phyloP scores from a whole-genome alignment of 2,113 vertebrate genomes.

The Crypturellus undulatus region DNA sequence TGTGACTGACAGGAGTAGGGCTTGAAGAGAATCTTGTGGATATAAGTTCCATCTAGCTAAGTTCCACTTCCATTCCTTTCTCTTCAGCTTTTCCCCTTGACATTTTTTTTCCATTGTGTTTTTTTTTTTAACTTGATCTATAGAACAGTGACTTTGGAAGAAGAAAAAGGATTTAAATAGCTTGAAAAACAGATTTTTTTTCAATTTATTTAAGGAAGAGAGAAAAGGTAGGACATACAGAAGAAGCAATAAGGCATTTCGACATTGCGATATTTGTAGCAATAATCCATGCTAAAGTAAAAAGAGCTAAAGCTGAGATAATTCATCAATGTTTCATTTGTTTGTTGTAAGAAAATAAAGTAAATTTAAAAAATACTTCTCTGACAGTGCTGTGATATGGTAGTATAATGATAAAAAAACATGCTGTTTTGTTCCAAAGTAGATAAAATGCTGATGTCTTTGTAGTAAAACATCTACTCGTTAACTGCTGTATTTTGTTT shows the following conservation, averaged over 20 bases:
- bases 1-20: not conserved
- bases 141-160: not conserved
- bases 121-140: fast-evolving
- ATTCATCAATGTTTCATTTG: not conserved
- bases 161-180: not conserved
- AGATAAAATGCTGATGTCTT: not conserved
- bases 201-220: not conserved
- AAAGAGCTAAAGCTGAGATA: not conserved
- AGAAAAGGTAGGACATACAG: not conserved
- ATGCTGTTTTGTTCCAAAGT: not conserved
- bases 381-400: not conserved
- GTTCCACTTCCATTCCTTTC: not conserved
- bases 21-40: not conserved
- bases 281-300: not conserved
- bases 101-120: not conserved
- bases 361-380: not conserved
- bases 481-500: not conserved
- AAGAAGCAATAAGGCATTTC: not conserved
- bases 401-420: not conserved
- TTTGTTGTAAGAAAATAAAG: not conserved
- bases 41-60: not conserved
- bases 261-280: not conserved
- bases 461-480: not conserved
- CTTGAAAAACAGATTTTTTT: not conserved
- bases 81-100: not conserved